Base-by-base conservation (phyloP, 1,140 invertebrate species). In the Microvelia longipes region DNA sequence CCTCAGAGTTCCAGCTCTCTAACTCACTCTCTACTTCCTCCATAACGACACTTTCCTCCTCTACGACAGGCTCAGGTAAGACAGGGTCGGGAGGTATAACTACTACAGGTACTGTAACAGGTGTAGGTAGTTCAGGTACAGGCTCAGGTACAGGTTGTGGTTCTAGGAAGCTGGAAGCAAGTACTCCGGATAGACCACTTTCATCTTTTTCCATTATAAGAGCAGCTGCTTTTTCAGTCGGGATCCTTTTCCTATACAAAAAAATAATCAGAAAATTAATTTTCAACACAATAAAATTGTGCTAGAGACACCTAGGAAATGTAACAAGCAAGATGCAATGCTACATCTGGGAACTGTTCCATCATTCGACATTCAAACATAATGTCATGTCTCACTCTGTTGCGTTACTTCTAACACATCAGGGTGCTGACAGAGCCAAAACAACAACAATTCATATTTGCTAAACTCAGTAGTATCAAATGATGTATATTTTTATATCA, bases 1-100 rank as follows among this genome's bases (percentile, higher is more conserved):
- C 94, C 80, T 96, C 92, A 15, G 90, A 88, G 77, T 89, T 86
- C 81, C 85, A 86, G 72, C 85, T 84, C 74, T 84, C 84, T 26
- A 83, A 81, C 68, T 86, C 84, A 68, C 81, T 80, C 1, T 82
- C 82, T 0, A 79, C 78, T 1, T 80, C 81, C 0, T 82, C 82
- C 0, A 78, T 79, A 2, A 80, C 77, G 50, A 64, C 61, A 50
- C 28, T 29, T 64, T 30, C 25, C 2, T 26, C 24, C 28, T 2
- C 5, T 19, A 19, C 25, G 15, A 13, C 11, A 13, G 66, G 66
- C 14, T 13, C 11, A 67, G 66, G 25, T 28, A 19, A 14, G 11
- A 24, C 11, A 27, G 66, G 29, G 2, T 5, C 5, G 2, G 62
- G 15, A 13, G 62, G 2, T 64, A 64, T 24, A 50, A 50, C 35